A percentile compares a stretch with the other conserved stretches of the same genome.
These are phyloP conservation scores for Leucozona laternaria DNA, from an alignment of 2,888 invertebrate genomes.

Conservation along the genomic window DNA sequence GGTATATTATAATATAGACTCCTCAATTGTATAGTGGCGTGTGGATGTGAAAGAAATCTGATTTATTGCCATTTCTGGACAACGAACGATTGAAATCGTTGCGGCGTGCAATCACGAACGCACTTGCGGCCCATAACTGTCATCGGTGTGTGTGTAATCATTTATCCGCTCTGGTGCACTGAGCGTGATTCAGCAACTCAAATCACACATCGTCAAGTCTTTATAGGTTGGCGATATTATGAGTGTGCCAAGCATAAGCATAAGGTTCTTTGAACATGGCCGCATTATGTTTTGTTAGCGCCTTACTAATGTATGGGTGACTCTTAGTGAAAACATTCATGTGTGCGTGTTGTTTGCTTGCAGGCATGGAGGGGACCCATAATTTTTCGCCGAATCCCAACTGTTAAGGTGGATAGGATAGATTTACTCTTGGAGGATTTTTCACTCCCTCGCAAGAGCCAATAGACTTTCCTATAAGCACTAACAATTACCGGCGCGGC, in stretches of 20 bases:
- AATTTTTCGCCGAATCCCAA: too few species aligned
- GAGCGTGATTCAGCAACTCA: conserved; percentile 35
- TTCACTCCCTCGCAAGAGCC: too few species aligned
- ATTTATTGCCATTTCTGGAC: conserved; percentile 51
- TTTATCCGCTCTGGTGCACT: conserved; percentile 49
- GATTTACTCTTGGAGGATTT: too few species aligned
- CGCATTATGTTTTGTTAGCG: background rate
- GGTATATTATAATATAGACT: background rate
- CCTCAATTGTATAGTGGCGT: background rate
- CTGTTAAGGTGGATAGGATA: too few species aligned
- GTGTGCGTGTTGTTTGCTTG: too few species aligned
- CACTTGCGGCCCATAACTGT: conserved; percentile 68
- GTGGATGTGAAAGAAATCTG: conserved; percentile 48
- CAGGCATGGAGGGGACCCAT: too few species aligned
- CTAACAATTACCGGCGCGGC: too few species aligned
- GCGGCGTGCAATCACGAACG: conserved; percentile 69
- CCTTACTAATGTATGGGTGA: too few species aligned
- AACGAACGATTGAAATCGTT: conserved; percentile 56
- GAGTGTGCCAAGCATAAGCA: conserved; percentile 28
- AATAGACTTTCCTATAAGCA: too few species aligned
- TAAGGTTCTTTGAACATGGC: conserved; percentile 4
- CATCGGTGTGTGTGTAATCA: conserved; percentile 61
- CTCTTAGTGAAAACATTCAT: too few species aligned
- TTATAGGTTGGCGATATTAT: background rate
- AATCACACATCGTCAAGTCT: conserved; percentile 15